Percentiles rank a stretch among this genome's conserved stretches.
Evolutionary conservation across 2,888 invertebrate species (phyloP).

Genomic region (Agelastica alni): DNA sequence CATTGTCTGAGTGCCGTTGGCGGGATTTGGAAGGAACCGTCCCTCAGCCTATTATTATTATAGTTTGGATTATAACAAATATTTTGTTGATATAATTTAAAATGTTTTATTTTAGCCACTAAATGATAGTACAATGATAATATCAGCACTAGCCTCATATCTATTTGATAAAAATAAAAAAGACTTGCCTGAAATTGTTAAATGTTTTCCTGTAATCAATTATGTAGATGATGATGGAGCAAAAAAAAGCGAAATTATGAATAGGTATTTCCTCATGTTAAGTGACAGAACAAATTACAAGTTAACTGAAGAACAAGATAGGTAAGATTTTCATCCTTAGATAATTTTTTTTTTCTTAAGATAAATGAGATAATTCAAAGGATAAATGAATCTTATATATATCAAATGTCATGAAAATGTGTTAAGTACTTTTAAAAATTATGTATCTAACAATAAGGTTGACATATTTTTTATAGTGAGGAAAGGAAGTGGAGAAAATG

Average conservation of each 20-base stretch:
- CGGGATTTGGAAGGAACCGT: too few species aligned
- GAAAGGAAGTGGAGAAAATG: slow-evolving; percentile 96
- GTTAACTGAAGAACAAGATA: slow-evolving; percentile 60
- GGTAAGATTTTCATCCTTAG: too few species aligned
- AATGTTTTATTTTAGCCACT: slow-evolving; percentile 72
- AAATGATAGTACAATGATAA: slow-evolving; percentile 91
- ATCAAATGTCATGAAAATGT: too few species aligned
- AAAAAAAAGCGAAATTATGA: slow-evolving; percentile 75
- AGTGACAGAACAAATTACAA: slow-evolving; percentile 60
- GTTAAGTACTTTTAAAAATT: too few species aligned
- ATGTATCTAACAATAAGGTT: too few species aligned
- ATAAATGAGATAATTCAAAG: too few species aligned
- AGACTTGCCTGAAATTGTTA: slow-evolving; percentile 70
- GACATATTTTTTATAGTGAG: slow-evolving; percentile 70
- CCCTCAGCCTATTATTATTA: too few species aligned
- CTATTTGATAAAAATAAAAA: slow-evolving; percentile 62
- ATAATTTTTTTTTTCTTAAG: too few species aligned
- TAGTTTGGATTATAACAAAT: too few species aligned
- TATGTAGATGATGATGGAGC: slow-evolving; percentile 71
- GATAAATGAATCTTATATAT: too few species aligned
- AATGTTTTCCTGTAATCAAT: slow-evolving; percentile 75
- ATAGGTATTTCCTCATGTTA: slow-evolving; percentile 88
- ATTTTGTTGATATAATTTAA: too few species aligned
- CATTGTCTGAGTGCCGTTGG: too few species aligned
- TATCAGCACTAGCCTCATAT: slow-evolving; percentile 84